phyloP scores from a whole-genome alignment of 2,888 invertebrate genomes.

The Parthenolecanium corni region DNA sequence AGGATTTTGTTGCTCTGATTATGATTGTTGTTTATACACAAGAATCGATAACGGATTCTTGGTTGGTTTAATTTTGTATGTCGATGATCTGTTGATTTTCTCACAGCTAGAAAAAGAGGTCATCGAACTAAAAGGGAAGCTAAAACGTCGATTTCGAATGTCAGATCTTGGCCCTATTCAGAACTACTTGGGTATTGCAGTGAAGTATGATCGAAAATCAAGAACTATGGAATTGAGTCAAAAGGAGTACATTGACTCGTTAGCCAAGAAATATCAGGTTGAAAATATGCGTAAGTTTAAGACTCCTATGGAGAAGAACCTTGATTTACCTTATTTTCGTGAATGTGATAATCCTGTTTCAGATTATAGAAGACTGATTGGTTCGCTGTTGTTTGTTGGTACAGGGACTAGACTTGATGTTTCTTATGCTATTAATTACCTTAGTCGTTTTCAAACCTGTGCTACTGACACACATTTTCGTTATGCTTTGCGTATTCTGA shows the following conservation, averaged over 20 bases:
- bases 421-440: background rate
- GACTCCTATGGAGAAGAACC: slow-evolving; percentile 2
- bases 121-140: background rate
- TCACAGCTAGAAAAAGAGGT: background rate
- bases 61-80: background rate
- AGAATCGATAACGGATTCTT: background rate
- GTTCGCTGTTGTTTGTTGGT: background rate
- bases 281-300: background rate
- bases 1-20: slow-evolving; percentile 19
- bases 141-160: background rate
- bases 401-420: slow-evolving; percentile 6
- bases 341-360: background rate
- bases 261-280: background rate
- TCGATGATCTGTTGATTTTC: slow-evolving; percentile 15
- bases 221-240: background rate
- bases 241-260: background rate
- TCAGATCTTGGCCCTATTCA: background rate
- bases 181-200: background rate
- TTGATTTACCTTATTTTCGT: background rate
- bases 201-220: background rate
- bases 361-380: background rate
- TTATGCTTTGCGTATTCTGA: background rate
- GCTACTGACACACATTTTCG: background rate
- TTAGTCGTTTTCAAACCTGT: background rate
- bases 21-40: slow-evolving; percentile 5